These are phyloP conservation scores for Dreissena polymorpha DNA, from an alignment of 1,140 invertebrate species.

Conservation along the genomic window DNA sequence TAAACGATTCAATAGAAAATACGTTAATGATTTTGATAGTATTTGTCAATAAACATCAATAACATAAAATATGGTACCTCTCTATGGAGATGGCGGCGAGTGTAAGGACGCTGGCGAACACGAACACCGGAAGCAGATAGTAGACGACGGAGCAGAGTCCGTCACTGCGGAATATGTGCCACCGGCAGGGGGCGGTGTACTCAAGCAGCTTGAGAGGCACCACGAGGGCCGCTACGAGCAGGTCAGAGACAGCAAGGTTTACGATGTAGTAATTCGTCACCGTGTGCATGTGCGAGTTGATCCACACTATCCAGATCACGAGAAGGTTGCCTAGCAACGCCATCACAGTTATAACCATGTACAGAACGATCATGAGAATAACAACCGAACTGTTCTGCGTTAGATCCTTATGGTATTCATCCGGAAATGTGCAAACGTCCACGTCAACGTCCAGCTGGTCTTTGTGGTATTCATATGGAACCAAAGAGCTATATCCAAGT, in stretches of 20 bases:
- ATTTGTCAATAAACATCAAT: conserved; percentile 76
- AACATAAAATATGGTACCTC: conserved; percentile 79
- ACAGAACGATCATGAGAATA: conserved; percentile 62
- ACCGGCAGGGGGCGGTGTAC: conserved; percentile 78
- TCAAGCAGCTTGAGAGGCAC: conserved; percentile 81
- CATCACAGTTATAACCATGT: conserved; percentile 77
- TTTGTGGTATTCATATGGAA: no score
- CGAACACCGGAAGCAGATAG: conserved; percentile 80
- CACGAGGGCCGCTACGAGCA: conserved; percentile 80
- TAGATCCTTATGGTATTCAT: conserved; percentile 59
- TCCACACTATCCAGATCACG: conserved; percentile 75
- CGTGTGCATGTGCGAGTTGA: conserved; percentile 81
- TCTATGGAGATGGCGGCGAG: conserved; percentile 81
- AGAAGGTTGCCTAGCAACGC: conserved; percentile 76
- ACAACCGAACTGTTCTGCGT: conserved; percentile 63
- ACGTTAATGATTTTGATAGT: background rate
- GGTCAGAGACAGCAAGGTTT: conserved; percentile 80
- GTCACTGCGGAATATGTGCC: conserved; percentile 77
- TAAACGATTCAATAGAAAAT: no score
- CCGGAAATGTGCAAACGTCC: no score
- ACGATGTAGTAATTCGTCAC: conserved; percentile 82
- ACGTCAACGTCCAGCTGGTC: no score
- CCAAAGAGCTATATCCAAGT: no score
- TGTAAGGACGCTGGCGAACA: conserved; percentile 79
- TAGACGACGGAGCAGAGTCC: conserved; percentile 77